Percentiles rank a stretch among this genome's conserved stretches.
Evolutionary conservation across 2,888 invertebrate genomes (phyloP).

Genomic region (Netelia fuscicornis): DNA sequence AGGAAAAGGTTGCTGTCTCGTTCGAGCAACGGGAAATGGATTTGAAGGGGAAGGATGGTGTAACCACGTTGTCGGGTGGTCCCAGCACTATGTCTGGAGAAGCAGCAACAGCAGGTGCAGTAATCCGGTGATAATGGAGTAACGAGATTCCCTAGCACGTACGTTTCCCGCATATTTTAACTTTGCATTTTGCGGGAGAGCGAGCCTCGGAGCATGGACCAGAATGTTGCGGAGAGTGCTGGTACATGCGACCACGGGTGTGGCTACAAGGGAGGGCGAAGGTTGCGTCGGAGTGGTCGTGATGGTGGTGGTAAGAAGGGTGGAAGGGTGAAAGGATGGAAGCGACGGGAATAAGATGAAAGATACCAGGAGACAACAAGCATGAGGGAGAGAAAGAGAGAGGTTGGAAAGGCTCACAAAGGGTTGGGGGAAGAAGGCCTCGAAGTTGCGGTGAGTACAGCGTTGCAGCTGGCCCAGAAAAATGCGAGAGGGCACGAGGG

Average conservation of each 20-base stretch:
- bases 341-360: slow-evolving; percentile 4
- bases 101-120: slow-evolving; percentile 78
- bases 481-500: background rate
- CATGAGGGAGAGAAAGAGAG: background rate
- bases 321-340: background rate
- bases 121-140: slow-evolving; percentile 83
- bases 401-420: background rate
- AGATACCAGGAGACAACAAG: background rate
- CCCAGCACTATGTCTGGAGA: slow-evolving; percentile 56
- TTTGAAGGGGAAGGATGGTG: slow-evolving; percentile 7
- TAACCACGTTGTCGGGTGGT: slow-evolving; percentile 68
- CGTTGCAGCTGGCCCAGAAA: background rate
- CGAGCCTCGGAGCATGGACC: slow-evolving; percentile 27
- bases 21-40: slow-evolving; percentile 13
- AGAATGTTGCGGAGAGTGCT: slow-evolving; percentile 24
- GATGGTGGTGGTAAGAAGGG: background rate
- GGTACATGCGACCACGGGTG: background rate
- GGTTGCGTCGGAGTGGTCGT: slow-evolving; percentile 10
- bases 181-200: slow-evolving; percentile 77
- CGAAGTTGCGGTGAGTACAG: background rate
- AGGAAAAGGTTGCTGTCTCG: background rate
- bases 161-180: slow-evolving; percentile 83
- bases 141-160: slow-evolving; percentile 82
- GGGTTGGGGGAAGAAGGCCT: slow-evolving; percentile 1
- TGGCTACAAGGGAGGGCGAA: slow-evolving; percentile 8